A percentile compares a stretch with the other conserved stretches of the same genome.
These are phyloP conservation scores for Tenthredo amoena DNA, from an alignment of 2,888 invertebrate species.

Conservation along the genomic window DNA sequence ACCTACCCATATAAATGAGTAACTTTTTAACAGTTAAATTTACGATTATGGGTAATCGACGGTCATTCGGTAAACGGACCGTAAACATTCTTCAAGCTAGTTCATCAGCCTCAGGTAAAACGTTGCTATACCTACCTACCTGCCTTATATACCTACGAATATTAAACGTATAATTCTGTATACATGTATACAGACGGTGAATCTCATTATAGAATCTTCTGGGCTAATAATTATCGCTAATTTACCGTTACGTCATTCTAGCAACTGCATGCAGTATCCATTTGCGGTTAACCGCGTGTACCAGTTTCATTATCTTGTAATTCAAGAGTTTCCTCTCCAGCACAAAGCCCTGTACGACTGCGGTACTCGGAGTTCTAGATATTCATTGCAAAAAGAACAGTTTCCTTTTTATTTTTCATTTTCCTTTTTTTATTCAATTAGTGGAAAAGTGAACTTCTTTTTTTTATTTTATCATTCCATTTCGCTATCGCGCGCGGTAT, in stretches of 20 bases:
- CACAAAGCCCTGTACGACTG: neutral
- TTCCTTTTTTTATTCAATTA: neutral
- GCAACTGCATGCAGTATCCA: neutral
- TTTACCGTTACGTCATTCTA: conserved; percentile 41
- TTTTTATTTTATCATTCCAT: no score
- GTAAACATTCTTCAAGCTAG: neutral
- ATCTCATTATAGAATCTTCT: conserved; percentile 16
- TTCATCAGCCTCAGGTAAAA: neutral
- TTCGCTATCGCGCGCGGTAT: no score
- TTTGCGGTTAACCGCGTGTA: conserved; percentile 32
- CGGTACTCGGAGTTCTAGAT: neutral
- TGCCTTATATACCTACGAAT: neutral
- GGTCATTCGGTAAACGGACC: neutral
- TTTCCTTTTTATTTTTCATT: neutral
- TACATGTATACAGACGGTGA: neutral
- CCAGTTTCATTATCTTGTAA: conserved; percentile 46
- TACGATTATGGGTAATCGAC: no score
- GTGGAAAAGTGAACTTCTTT: neutral
- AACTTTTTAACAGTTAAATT: neutral
- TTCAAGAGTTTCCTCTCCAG: conserved; percentile 25
- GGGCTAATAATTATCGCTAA: conserved; percentile 38
- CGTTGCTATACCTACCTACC: neutral
- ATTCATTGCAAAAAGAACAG: neutral
- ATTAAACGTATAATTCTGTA: neutral
- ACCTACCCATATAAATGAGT: no score